phyloP scores from a whole-genome alignment of 1,140 invertebrate genomes.

The Tetramorium simillimum region DNA sequence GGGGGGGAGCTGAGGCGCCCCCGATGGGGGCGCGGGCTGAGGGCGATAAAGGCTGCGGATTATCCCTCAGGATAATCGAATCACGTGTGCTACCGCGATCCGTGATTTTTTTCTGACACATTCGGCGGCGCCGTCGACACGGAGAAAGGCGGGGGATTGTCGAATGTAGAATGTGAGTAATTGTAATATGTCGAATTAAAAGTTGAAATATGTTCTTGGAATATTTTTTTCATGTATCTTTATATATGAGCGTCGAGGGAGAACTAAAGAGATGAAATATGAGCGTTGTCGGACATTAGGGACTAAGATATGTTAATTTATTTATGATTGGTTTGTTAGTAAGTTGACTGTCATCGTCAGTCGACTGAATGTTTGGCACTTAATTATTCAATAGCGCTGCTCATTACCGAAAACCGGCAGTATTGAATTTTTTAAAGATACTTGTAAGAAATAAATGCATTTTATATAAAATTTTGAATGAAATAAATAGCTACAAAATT shows the following conservation, averaged over 20 bases:
- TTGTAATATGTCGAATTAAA: constrained; percentile 22
- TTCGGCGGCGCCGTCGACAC: neutral
- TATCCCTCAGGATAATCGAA: constrained; percentile 60
- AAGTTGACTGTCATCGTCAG: too few relatives aligned
- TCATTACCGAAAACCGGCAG: too few relatives aligned
- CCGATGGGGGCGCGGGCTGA: neutral
- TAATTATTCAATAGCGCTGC: too few relatives aligned
- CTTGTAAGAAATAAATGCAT: neutral
- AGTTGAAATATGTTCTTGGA: neutral
- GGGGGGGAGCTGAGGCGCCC: neutral
- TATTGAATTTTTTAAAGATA: neutral
- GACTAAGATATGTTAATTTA: too few relatives aligned
- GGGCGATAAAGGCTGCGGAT: constrained; percentile 14
- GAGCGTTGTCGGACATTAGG: too few relatives aligned
- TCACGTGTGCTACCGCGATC: constrained; percentile 57
- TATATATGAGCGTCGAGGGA: neutral
- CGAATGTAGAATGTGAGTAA: neutral
- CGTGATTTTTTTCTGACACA: constrained; percentile 11
- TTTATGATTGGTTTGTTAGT: too few relatives aligned
- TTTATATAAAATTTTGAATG: neutral
- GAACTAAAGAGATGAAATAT: too few relatives aligned
- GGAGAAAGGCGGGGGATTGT: neutral
- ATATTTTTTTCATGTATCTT: neutral
- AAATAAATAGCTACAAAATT: neutral
- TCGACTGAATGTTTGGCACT: too few relatives aligned